These are phyloP conservation scores for Orycteropus afer DNA, from an alignment of 2,113 vertebrate genomes.

Conservation along the genomic window DNA sequence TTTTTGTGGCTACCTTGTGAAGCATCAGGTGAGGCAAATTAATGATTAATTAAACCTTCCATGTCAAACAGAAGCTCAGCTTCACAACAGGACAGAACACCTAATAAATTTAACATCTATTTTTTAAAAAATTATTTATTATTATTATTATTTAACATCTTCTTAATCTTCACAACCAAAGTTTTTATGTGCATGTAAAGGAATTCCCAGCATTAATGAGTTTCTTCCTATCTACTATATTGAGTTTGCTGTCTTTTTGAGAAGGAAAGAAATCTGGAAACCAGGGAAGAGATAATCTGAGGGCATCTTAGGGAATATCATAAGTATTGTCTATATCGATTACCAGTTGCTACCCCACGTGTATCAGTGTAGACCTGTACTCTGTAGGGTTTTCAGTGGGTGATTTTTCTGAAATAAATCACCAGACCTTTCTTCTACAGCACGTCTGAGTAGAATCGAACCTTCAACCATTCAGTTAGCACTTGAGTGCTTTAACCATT, in stretches of 20 bases:
- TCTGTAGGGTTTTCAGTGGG: neutral
- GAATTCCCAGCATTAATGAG: neutral
- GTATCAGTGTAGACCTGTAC: neutral
- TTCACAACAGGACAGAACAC: neutral
- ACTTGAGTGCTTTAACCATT: neutral
- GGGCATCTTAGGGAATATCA: neutral
- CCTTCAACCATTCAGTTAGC: neutral
- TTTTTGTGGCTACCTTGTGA: neutral
- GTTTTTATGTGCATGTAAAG: neutral
- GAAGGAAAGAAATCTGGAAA: neutral
- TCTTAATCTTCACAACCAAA: constrained; percentile 12
- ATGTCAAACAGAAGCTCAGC: neutral
- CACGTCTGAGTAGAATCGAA: neutral
- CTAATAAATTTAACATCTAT: constrained; percentile 35
- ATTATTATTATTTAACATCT: no score
- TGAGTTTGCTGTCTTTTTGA: neutral
- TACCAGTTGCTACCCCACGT: neutral
- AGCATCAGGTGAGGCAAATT: neutral
- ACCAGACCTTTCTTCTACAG: neutral
- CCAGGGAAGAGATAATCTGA: neutral
- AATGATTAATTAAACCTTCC: neutral
- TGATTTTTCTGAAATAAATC: neutral
- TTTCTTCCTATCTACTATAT: neutral
- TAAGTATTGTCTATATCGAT: neutral
- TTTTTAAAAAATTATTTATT: no score